Evolutionary conservation across 2,797 vertebrate species (phyloP).

Genomic region (Clarias fuscus): DNA sequence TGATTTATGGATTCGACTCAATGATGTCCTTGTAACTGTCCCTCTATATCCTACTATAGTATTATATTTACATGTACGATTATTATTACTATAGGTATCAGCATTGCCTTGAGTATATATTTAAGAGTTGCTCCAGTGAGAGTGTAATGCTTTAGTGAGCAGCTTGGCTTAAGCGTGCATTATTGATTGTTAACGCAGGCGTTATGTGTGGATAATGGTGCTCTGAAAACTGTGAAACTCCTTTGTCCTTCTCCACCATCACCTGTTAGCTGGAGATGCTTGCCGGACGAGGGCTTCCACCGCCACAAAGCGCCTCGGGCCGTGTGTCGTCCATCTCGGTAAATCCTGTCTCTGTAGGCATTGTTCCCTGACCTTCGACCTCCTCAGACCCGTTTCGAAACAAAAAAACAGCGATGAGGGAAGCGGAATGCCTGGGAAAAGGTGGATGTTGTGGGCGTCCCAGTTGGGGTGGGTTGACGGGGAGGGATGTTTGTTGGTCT

Average conservation of each 20-base stretch:
- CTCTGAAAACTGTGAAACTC: slow-evolving; percentile 51
- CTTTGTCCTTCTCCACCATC: slow-evolving; percentile 49
- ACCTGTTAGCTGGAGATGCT: slow-evolving; percentile 56
- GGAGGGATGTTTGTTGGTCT: background rate
- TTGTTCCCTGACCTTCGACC: slow-evolving; percentile 56
- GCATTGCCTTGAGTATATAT: background rate
- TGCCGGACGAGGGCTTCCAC: slow-evolving; percentile 42
- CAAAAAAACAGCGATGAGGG: slow-evolving; percentile 22
- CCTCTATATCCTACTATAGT: background rate
- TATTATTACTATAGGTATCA: background rate
- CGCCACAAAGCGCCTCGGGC: slow-evolving; percentile 42
- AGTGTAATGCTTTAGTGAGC: slow-evolving; percentile 25
- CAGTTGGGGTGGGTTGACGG: background rate
- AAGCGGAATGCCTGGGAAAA: slow-evolving; percentile 44
- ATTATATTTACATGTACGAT: background rate
- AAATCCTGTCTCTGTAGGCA: slow-evolving; percentile 50
- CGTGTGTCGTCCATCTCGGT: slow-evolving; percentile 55
- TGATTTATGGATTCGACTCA: background rate
- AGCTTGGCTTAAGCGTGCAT: slow-evolving; percentile 23
- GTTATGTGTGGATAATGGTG: slow-evolving; percentile 52
- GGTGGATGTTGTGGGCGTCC: slow-evolving; percentile 30
- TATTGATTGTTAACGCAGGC: slow-evolving; percentile 42
- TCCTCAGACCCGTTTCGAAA: slow-evolving; percentile 33
- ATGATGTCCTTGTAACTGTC: background rate
- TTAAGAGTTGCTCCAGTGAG: background rate